phyloP scores from a whole-genome alignment of 2,113 vertebrate genomes.

The Alces alces region DNA sequence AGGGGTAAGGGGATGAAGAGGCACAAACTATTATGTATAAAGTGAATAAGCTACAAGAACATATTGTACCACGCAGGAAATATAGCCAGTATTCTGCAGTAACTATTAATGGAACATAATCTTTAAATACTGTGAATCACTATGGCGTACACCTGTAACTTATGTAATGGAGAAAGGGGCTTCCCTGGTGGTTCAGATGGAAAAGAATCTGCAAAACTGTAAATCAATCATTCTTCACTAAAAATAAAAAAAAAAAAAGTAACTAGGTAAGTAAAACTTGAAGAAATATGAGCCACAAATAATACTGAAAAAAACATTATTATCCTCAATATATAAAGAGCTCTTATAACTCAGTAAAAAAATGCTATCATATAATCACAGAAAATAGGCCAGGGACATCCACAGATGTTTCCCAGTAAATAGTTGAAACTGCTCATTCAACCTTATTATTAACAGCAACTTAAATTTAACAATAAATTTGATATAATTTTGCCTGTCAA shows the following conservation, averaged over 20 bases:
- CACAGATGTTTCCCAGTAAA: not conserved
- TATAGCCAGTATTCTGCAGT: not conserved
- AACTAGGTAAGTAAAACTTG: not conserved
- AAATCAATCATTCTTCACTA: not conserved
- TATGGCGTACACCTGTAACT: not conserved
- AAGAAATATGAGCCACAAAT: not conserved
- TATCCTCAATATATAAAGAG: not conserved
- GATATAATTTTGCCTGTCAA: not conserved
- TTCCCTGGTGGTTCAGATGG: not conserved
- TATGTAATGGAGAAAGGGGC: not conserved
- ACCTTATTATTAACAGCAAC: not conserved
- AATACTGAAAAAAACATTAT: not conserved
- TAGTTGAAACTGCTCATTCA: not conserved
- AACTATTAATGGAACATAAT: not conserved
- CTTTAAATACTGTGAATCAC: not conserved
- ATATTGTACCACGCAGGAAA: not conserved
- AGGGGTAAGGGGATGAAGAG: not conserved
- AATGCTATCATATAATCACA: not conserved
- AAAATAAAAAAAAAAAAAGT: not conserved
- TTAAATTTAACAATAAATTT: not conserved
- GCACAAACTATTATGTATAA: not conserved
- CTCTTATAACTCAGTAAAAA: not conserved
- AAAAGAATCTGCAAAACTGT: not conserved
- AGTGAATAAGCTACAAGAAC: not conserved
- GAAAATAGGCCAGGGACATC: not conserved